phyloP scores from a whole-genome alignment of 2,888 invertebrate species.

The Luperina nickerlii region DNA sequence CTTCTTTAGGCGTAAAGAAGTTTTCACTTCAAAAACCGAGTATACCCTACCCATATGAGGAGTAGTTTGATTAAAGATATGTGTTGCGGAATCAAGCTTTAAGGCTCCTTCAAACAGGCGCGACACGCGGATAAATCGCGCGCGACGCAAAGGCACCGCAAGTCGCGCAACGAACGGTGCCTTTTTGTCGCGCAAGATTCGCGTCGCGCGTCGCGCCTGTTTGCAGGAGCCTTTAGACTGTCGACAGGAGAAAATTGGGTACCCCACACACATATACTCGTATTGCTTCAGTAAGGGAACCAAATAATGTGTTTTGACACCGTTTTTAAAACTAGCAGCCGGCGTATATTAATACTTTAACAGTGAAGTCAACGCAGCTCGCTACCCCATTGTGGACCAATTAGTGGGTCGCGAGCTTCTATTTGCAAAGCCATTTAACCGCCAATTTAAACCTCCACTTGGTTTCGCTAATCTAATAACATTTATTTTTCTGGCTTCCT shows the following conservation, averaged over 20 bases:
- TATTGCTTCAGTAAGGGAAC: not conserved
- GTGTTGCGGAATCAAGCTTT: no score
- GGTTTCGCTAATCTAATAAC: slow-evolving; percentile 65
- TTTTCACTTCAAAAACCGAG: not conserved
- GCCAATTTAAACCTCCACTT: slow-evolving; percentile 63
- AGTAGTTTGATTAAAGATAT: not conserved
- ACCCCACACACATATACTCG: no score
- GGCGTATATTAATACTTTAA: slow-evolving; percentile 43
- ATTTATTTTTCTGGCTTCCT: slow-evolving; percentile 59
- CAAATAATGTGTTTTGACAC: slow-evolving; percentile 1
- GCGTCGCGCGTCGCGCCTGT: no score
- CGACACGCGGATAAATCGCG: no score
- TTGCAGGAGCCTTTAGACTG: no score
- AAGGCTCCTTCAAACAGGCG: no score
- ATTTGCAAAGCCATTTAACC: slow-evolving; percentile 66
- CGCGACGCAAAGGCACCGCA: no score
- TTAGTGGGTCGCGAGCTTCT: slow-evolving; percentile 68
- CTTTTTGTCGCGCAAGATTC: no score
- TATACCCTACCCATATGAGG: not conserved
- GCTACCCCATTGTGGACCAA: slow-evolving; percentile 72
- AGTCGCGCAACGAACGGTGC: no score
- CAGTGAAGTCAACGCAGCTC: slow-evolving; percentile 57
- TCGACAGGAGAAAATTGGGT: not conserved
- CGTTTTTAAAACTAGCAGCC: slow-evolving; percentile 34
- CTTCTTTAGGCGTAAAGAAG: no score